Conservation (phyloP, 2,888 invertebrate species). For the Drosophila stalkeri region DNA sequence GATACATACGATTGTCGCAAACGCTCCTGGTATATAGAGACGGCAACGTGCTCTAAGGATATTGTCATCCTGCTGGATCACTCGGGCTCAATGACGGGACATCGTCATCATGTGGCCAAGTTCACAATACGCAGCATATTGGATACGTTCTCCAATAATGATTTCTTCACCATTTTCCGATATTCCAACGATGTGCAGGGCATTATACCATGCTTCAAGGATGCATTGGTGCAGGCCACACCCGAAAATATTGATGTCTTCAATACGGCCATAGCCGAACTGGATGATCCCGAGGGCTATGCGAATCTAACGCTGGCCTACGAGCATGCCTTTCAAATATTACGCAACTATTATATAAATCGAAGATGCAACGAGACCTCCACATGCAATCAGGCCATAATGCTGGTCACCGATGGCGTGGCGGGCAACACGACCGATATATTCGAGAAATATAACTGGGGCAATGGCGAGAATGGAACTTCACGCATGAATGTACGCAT, state of each 20-base stretch:
- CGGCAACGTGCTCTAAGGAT: slow-evolving; percentile 98
- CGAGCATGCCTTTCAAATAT: slow-evolving; percentile 92
- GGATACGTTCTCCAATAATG: slow-evolving; percentile 98
- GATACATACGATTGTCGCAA: slow-evolving; percentile 97
- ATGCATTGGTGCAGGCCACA: slow-evolving; percentile 94
- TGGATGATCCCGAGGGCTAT: slow-evolving; percentile 89
- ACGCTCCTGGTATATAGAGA: slow-evolving; percentile 98
- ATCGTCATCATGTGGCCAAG: slow-evolving; percentile 90
- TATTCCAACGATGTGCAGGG: slow-evolving; percentile 91
- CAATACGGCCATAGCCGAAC: slow-evolving; percentile 88
- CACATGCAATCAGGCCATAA: slow-evolving; percentile 97
- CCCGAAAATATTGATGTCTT: slow-evolving; percentile 93
- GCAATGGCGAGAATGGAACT: slow-evolving; percentile 87
- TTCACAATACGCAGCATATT: slow-evolving; percentile 95
- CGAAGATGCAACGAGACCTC: slow-evolving; percentile 86
- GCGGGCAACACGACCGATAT: slow-evolving; percentile 94
- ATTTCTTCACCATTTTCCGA: slow-evolving; percentile 96
- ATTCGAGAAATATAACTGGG: slow-evolving; percentile 92
- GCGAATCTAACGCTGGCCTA: slow-evolving; percentile 95
- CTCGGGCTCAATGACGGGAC: slow-evolving; percentile 98
- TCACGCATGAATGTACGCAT: slow-evolving; percentile 93
- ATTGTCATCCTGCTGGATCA: slow-evolving; percentile 97
- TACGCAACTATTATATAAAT: slow-evolving; percentile 87
- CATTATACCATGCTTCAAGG: slow-evolving; percentile 93
- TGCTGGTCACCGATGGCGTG: slow-evolving; percentile 98